These are phyloP conservation scores for Andinoacara biseriatus DNA, from an alignment of 2,113 vertebrate genomes.

Conservation along the genomic window DNA sequence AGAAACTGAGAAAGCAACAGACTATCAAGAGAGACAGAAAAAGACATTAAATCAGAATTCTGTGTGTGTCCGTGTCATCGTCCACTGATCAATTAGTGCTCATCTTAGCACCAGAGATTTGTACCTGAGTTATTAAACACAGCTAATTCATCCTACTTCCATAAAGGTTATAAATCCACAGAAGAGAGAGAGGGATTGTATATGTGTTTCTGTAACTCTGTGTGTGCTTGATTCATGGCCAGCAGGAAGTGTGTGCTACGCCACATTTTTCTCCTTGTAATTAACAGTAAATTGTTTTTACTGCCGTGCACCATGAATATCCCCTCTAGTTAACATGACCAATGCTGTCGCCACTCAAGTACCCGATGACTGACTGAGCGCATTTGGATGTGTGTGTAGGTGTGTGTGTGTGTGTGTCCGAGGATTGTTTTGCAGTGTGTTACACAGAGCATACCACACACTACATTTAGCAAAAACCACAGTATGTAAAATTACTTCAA, in stretches of 20 bases:
- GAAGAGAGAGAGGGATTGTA: conserved; percentile 7
- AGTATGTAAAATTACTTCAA: neutral
- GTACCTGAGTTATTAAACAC: conserved; percentile 97
- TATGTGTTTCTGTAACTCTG: conserved; percentile 40
- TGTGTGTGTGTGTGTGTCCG: conserved; percentile 60
- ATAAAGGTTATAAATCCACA: conserved; percentile 95
- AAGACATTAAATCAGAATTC: conserved; percentile 17
- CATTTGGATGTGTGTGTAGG: conserved; percentile 34
- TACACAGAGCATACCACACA: conserved; percentile 63
- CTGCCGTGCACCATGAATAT: conserved; percentile 92
- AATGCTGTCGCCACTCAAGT: conserved; percentile 56
- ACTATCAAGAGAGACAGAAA: conserved; percentile 5
- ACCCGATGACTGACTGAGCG: conserved; percentile 46
- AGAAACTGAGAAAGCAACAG: conserved; percentile 12
- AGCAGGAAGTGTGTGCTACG: conserved; percentile 89
- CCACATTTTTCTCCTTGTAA: conserved; percentile 98
- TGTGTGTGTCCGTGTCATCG: conserved; percentile 80
- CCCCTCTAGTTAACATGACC: conserved; percentile 84
- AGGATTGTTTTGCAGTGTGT: conserved; percentile 32
- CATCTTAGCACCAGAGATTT: conserved; percentile 94
- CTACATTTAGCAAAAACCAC: neutral
- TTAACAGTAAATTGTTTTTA: conserved; percentile 99
- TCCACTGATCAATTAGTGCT: conserved; percentile 97
- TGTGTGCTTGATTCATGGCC: conserved; percentile 87
- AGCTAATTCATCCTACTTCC: conserved; percentile 96